These are phyloP conservation scores for Drosophila teissieri DNA, from an alignment of 1,140 invertebrate genomes.

Conservation along the genomic window DNA sequence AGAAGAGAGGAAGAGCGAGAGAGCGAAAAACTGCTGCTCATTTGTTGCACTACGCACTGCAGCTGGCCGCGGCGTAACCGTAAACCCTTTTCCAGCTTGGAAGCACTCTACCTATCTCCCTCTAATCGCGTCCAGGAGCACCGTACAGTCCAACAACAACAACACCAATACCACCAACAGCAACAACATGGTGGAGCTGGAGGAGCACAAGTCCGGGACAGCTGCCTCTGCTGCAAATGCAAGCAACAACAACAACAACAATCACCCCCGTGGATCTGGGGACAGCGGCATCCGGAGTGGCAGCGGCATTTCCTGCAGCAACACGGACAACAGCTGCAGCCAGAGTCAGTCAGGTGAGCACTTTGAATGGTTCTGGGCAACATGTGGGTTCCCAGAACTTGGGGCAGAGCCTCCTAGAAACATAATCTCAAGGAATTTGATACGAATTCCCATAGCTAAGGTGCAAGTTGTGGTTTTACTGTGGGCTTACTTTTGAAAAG, in stretches of 20 bases:
- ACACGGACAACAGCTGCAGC: constrained; percentile 78
- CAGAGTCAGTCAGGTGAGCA: constrained; percentile 79
- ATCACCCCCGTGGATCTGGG: constrained; percentile 60
- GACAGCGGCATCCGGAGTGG: constrained; percentile 70
- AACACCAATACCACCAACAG: neutral
- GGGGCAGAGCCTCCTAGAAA: neutral
- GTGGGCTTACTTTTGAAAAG: no score
- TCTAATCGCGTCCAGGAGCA: constrained; percentile 15
- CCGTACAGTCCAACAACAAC: constrained; percentile 6
- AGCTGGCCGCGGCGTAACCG: constrained; percentile 63
- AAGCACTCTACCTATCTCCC: constrained; percentile 6
- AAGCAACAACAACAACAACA: constrained; percentile 39
- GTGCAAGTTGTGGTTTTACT: no score
- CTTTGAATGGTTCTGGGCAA: constrained; percentile 5
- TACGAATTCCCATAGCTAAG: no score
- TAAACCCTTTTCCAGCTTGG: constrained; percentile 41
- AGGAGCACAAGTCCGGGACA: constrained; percentile 66
- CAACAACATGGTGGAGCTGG: constrained; percentile 74
- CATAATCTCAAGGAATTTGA: neutral
- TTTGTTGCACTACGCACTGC: constrained; percentile 53
- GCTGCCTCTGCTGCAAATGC: constrained; percentile 30
- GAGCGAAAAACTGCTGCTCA: constrained; percentile 54
- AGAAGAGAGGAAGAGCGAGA: constrained; percentile 29
- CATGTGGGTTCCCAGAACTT: neutral
- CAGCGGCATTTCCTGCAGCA: constrained; percentile 71